Percentiles rank a stretch among this genome's conserved stretches.
phyloP scores from a whole-genome alignment of 2,797 vertebrate genomes.

The Rhynchotus rufescens region DNA sequence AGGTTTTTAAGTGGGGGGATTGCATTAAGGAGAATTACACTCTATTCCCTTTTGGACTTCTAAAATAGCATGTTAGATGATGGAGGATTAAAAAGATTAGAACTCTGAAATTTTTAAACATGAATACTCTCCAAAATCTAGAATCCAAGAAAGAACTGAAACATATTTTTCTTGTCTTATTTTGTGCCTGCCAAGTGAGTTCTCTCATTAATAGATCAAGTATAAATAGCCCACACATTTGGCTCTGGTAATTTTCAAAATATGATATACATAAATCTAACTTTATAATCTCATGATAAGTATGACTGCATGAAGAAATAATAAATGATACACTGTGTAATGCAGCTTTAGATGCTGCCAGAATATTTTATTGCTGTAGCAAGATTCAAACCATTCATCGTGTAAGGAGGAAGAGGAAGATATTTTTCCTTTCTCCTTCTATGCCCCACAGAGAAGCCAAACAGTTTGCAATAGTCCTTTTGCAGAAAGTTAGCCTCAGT shows the following conservation, averaged over 20 bases:
- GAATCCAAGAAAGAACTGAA: slow-evolving; percentile 50
- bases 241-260: slow-evolving; percentile 74
- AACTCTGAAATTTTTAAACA: slow-evolving; percentile 12
- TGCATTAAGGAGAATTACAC: background rate
- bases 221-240: slow-evolving; percentile 67
- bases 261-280: slow-evolving; percentile 80
- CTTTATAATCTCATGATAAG: slow-evolving; percentile 73
- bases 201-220: slow-evolving; percentile 74
- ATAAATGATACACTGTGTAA: slow-evolving; percentile 66
- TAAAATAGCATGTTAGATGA: background rate
- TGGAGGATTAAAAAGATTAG: background rate
- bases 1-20: background rate
- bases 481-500: background rate
- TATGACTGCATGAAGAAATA: slow-evolving; percentile 67
- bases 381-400: slow-evolving; percentile 22
- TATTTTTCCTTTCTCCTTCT: background rate
- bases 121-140: slow-evolving; percentile 19
- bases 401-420: background rate
- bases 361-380: slow-evolving; percentile 49
- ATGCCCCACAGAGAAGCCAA: background rate
- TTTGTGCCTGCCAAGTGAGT: slow-evolving; percentile 61
- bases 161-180: slow-evolving; percentile 61
- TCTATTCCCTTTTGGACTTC: background rate
- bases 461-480: background rate
- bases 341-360: slow-evolving; percentile 43